A percentile compares a stretch with the other conserved stretches of the same genome.
These are phyloP conservation scores for Tauraco erythrolophus DNA, from an alignment of 2,113 vertebrate species.

Conservation along the genomic window DNA sequence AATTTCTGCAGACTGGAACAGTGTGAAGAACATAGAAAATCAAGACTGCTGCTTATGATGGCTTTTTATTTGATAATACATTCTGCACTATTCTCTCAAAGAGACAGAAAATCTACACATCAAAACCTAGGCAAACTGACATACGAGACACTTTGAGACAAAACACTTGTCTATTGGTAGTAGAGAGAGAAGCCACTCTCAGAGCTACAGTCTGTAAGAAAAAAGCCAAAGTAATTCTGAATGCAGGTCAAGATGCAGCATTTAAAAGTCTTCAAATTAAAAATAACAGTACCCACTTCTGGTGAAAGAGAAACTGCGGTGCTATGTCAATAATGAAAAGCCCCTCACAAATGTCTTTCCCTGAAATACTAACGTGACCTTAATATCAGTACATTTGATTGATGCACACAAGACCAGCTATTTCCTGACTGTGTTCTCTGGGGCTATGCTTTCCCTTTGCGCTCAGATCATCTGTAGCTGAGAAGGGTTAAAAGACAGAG, in stretches of 20 bases:
- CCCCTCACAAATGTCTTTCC: not conserved
- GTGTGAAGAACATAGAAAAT: not conserved
- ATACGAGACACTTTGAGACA: not conserved
- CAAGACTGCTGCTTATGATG: not conserved
- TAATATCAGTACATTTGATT: not conserved
- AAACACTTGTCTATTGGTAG: not conserved
- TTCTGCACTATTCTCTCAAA: not conserved
- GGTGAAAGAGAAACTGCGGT: not conserved
- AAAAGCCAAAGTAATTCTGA: not conserved
- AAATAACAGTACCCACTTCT: not conserved
- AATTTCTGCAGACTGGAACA: not conserved
- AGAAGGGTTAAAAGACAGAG: not conserved
- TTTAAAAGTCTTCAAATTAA: not conserved
- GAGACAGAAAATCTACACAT: not conserved
- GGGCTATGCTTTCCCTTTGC: not conserved
- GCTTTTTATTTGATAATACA: not conserved
- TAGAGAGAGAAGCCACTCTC: not conserved
- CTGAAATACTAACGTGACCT: not conserved
- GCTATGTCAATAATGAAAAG: not conserved
- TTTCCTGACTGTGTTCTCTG: not conserved
- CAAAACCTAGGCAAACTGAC: not conserved
- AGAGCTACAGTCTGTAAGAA: not conserved
- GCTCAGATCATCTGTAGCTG: not conserved
- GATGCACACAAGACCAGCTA: not conserved
- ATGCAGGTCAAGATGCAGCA: not conserved